Conservation (phyloP, 2,888 invertebrate genomes). For the Diadromus collaris region DNA sequence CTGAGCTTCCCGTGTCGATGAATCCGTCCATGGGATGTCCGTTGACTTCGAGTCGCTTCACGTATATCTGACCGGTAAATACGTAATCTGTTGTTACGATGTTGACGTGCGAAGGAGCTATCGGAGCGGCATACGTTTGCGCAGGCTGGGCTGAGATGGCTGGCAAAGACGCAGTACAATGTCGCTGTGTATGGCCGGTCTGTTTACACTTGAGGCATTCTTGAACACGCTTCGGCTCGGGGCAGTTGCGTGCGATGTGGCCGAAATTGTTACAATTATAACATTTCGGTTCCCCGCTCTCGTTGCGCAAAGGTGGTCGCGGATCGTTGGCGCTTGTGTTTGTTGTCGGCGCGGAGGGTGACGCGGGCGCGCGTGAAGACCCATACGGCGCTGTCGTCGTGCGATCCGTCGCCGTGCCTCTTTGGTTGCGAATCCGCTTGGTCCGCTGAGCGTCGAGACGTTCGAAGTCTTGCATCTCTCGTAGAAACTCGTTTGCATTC, state of each 20-base stretch:
- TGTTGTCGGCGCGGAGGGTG: not conserved
- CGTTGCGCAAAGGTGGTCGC: not conserved
- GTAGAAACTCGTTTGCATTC: not conserved
- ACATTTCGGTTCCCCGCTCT: no score
- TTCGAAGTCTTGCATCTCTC: not conserved
- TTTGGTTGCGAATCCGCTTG: not conserved
- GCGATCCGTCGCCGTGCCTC: not conserved
- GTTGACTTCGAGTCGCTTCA: conserved; percentile 23
- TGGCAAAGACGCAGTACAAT: not conserved
- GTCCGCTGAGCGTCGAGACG: not conserved
- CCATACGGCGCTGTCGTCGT: not conserved
- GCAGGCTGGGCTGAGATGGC: not conserved
- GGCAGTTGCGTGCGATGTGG: no score
- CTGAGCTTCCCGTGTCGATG: conserved; percentile 64
- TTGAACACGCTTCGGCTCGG: no score
- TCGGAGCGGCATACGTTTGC: not conserved
- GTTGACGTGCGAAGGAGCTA: not conserved
- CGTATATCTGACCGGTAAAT: not conserved
- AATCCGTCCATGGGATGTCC: conserved; percentile 29
- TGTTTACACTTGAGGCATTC: not conserved
- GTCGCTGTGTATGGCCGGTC: conserved; percentile 14
- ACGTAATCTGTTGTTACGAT: not conserved
- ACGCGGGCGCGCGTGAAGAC: not conserved
- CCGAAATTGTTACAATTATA: no score
- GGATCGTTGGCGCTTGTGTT: not conserved